Percentiles rank a stretch among this genome's conserved stretches.
These are phyloP conservation scores for Drosophila peninsularis DNA, from an alignment of 2,888 invertebrate species.

Conservation along the genomic window DNA sequence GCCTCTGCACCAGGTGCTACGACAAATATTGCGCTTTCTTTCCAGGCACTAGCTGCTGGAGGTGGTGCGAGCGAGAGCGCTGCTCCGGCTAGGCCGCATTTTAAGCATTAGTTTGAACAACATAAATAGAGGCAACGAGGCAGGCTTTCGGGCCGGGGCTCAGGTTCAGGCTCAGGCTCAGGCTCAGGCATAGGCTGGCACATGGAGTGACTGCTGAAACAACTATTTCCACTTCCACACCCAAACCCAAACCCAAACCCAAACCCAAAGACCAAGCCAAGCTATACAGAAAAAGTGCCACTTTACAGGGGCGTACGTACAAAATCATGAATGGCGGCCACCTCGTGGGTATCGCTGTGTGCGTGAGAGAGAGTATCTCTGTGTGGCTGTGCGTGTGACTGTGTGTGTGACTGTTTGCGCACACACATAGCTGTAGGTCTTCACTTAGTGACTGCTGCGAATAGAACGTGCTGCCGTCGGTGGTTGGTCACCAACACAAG, in stretches of 20 bases:
- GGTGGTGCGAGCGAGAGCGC: constrained; percentile 35
- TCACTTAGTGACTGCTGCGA: constrained; percentile 80
- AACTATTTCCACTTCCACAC: constrained; percentile 51
- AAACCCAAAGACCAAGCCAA: not conserved
- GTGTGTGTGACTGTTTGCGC: constrained; percentile 24
- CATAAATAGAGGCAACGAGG: constrained; percentile 62
- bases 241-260: not conserved
- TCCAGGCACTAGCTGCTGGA: not conserved
- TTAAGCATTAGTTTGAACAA: constrained; percentile 79
- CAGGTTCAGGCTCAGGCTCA: not conserved
- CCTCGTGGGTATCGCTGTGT: constrained; percentile 16
- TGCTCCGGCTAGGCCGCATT: constrained; percentile 70
- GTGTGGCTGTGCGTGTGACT: constrained; percentile 17
- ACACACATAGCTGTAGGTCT: constrained; percentile 65
- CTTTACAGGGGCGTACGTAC: constrained; percentile 41
- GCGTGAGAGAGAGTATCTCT: constrained; percentile 14
- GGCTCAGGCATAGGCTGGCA: constrained; percentile 10
- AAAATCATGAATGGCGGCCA: constrained; percentile 75
- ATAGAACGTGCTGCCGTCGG: constrained; percentile 60
- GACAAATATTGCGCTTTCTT: constrained; percentile 18
- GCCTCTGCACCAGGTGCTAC: constrained; percentile 46
- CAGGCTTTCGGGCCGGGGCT: constrained; percentile 2
- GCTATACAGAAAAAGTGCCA: constrained; percentile 39
- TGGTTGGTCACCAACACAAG: constrained; percentile 61
- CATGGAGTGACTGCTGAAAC: constrained; percentile 22